phyloP scores from a whole-genome alignment of 2,113 vertebrate species.

The Isichthys henryi region DNA sequence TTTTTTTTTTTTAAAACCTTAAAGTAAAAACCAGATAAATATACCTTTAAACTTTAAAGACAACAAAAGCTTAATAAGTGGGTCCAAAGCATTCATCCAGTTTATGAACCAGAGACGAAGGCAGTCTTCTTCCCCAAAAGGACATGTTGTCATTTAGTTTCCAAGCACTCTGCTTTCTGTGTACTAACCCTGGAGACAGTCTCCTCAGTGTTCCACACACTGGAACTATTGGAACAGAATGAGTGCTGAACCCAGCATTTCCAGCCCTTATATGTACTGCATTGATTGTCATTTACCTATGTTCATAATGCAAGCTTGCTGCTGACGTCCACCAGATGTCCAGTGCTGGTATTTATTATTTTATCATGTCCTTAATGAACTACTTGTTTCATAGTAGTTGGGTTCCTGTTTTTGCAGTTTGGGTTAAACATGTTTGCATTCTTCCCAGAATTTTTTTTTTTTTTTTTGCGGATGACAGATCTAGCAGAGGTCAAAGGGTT shows the following conservation, averaged over 20 bases:
- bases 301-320: slow-evolving; percentile 20
- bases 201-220: not conserved
- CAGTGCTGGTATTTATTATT: slow-evolving; percentile 29
- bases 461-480: not conserved
- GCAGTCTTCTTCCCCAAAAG: slow-evolving; percentile 33
- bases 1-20: not conserved
- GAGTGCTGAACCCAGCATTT: slow-evolving; percentile 36
- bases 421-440: not conserved
- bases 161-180: slow-evolving; percentile 13
- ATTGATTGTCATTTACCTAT: slow-evolving; percentile 38
- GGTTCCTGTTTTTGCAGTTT: not conserved
- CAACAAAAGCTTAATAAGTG: not conserved
- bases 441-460: not conserved
- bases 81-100: not conserved
- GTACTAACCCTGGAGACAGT: not conserved
- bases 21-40: not conserved
- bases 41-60: not conserved
- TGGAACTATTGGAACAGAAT: slow-evolving; percentile 35
- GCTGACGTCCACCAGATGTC: slow-evolving; percentile 36
- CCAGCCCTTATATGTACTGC: slow-evolving; percentile 61
- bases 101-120: not conserved
- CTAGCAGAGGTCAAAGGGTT: not conserved
- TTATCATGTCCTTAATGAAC: not conserved
- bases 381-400: slow-evolving; percentile 7
- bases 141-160: slow-evolving; percentile 35